Evolutionary conservation across 2,888 invertebrate species (phyloP).

Genomic region (Drosophila helvetica): DNA sequence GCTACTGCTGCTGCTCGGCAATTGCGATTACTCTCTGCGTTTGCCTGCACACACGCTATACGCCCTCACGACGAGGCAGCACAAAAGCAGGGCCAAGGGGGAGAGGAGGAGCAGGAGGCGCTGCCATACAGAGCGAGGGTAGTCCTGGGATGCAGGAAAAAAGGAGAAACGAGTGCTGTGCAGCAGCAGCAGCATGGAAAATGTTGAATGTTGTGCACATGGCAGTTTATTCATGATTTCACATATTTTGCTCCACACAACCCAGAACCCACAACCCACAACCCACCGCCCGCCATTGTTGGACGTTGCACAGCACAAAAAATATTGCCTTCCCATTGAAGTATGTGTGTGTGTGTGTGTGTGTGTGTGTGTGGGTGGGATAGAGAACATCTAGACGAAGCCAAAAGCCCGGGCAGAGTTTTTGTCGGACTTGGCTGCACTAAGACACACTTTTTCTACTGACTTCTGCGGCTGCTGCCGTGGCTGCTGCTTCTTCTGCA

Average conservation of each 20-base stretch:
- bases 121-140: slow-evolving; percentile 16
- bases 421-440: slow-evolving; percentile 36
- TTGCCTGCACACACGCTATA: slow-evolving; percentile 16
- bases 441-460: slow-evolving; percentile 55
- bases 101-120: slow-evolving; percentile 3
- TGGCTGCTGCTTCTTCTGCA: slow-evolving; percentile 54
- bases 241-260: slow-evolving; percentile 67
- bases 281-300: slow-evolving; percentile 55
- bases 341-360: slow-evolving; percentile 63
- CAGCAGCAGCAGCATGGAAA: slow-evolving; percentile 40
- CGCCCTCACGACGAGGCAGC: slow-evolving; percentile 26
- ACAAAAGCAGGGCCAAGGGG: slow-evolving; percentile 39
- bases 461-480: neutral
- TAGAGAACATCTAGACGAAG: slow-evolving; percentile 25
- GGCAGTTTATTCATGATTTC: slow-evolving; percentile 81
- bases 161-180: slow-evolving; percentile 15
- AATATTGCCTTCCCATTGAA: slow-evolving; percentile 60
- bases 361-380: slow-evolving; percentile 19
- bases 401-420: slow-evolving; percentile 51
- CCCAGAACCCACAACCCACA: slow-evolving; percentile 20
- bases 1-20: slow-evolving; percentile 7
- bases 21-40: slow-evolving; percentile 15
- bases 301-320: slow-evolving; percentile 61
- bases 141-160: slow-evolving; percentile 6
- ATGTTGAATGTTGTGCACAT: slow-evolving; percentile 77